Evolutionary conservation across 2,888 invertebrate species (phyloP), one percentile per base, ranked within the genome.

Genomic region (Athalia rosae): DNA sequence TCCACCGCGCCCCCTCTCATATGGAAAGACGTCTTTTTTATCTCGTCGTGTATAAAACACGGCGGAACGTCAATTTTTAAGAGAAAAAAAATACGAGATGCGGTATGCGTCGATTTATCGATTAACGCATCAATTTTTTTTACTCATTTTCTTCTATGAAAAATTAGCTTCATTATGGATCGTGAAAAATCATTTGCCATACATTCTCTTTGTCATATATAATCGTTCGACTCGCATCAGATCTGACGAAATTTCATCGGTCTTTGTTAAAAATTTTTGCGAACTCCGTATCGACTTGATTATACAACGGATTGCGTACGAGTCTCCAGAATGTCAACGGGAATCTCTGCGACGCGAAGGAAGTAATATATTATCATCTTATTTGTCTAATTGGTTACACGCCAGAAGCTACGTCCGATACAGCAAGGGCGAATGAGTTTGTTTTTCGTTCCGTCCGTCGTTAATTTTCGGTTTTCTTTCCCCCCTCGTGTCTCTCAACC

Each of bases 361-460:
- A 53, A 53, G 67, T 28, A 28, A 28, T 28, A 28, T 67, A 67
- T 67, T 9, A 6, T 67, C 50, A 67, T 67, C 41, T 67, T 28
- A 67, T 53, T 11, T 41, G 43, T 15, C 67, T 67, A 67, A 67
- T 67, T 67, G 67, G 67, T 67, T 67, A 67, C 53, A 53, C 67
- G 67, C 67, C 66, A 66, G 66, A 41, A 66, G 15, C 48, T 13
- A 66, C 47, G 48, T 66, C 47, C 47, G 48, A 28, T 28, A 28
- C 28, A 28, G 28, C 28, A 28, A 28, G 28, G 28, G 28, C 28
- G 28, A 28, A 28, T 28, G 28, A 28, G 28, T 28, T n/a, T 1
- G 28, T 28, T 28, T 28, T 28, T 28, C 48, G 66, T 7, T 48
- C 11, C 13, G 11, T 50, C 50, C 7, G 41, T 28, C 47, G 45